Conservation (phyloP, 2,113 vertebrate species). For the Melanocharis versteri region DNA sequence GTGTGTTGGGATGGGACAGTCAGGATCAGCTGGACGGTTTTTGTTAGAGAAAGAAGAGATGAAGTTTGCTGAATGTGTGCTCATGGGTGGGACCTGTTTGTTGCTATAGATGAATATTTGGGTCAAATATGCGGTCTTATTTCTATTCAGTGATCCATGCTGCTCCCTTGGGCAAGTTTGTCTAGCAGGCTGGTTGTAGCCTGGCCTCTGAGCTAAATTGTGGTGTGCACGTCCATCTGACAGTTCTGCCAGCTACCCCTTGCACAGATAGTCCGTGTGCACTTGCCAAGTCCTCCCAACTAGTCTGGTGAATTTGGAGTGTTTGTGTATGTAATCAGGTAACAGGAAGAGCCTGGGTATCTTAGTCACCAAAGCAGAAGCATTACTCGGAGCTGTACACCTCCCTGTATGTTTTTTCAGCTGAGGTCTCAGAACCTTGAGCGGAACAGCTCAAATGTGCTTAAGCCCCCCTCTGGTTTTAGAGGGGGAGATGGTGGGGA, state of each 20-base stretch:
- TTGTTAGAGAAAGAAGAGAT: not conserved
- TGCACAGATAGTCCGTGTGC: not conserved
- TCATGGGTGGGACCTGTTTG: not conserved
- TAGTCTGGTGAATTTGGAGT: not conserved
- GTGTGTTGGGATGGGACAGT: not conserved
- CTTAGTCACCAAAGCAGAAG: not conserved
- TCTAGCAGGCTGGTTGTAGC: not conserved
- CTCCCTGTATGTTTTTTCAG: constrained; percentile 35
- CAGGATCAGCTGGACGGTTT: not conserved
- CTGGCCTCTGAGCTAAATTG: not conserved
- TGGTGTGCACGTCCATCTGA: not conserved
- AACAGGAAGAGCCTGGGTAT: constrained; percentile 18
- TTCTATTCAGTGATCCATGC: not conserved
- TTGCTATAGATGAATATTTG: not conserved
- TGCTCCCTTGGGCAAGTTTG: not conserved
- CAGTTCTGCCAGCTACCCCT: not conserved
- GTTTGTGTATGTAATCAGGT: not conserved
- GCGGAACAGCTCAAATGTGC: not conserved
- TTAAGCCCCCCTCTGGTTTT: not conserved
- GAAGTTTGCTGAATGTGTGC: not conserved
- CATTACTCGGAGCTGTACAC: not conserved
- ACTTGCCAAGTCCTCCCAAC: not conserved
- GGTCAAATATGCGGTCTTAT: not conserved
- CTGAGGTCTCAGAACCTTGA: constrained; percentile 4
- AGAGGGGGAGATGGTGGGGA: not conserved